Evolutionary conservation across 1,140 invertebrate genomes (phyloP), one percentile per base, ranked within the genome.

Genomic region (Pseudomyrmex concolor): DNA sequence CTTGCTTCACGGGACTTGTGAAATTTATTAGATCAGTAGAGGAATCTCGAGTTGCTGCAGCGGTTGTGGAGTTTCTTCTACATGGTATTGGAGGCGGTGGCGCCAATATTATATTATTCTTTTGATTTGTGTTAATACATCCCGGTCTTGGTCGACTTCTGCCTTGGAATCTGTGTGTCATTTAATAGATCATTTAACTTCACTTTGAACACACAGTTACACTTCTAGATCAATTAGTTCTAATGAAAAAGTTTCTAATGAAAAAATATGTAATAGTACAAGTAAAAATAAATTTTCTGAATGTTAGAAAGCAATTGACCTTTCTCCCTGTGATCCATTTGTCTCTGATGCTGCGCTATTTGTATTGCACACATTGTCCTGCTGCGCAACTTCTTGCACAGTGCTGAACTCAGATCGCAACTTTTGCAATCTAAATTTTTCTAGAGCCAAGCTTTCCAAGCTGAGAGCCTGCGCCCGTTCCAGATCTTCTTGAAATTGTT

Each of bases 401-500:
- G 86, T 86, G 59, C 51, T 74, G 68, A 83, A 90, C 5, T 93
- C 91, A 15, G 88, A 89, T 82, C 94, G 93, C 83, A 95, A 93
- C 85, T 96, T 96, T 90, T 96, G 95, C 62, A 96, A 95, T 90
- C 96, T 95, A 93, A 97, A 97, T 91, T 97, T 96, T 92, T 98
- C 97, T 86, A 97, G 94, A 8, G 97, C 97, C 80, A 97, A 94
- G 91, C 96, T 97, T 94, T 98, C 97, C 89, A 98, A 95, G 94
- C 97, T 98, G 25, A 98, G 93, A 71, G 97, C 97, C 92, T 97
- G 97, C 7, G 97, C 97, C 91, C 96, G 96, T 93, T 98, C 97
- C 90, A 98, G 94, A 92, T 98, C 97, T 86, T 97, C 96, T 94
- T 97, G 95, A 92, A 97, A 98, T 92, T 98, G 96, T 88, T 96